Conservation (phyloP, 2,113 vertebrate genomes). For the Tauraco erythrolophus region DNA sequence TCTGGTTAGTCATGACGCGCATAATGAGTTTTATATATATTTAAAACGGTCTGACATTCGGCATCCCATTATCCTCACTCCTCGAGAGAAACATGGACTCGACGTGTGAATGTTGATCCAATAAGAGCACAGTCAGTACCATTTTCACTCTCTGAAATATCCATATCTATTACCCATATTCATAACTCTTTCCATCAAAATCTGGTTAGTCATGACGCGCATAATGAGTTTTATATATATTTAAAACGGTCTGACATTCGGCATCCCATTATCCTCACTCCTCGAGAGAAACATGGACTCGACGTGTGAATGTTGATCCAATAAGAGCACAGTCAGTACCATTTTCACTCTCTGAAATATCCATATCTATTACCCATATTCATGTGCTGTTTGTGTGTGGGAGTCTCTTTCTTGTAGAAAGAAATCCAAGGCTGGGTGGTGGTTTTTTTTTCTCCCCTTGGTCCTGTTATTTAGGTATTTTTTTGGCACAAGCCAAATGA, state of each 20-base stretch:
- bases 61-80: constrained; percentile 49
- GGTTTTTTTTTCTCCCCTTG: neutral
- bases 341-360: neutral
- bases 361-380: neutral
- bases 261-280: constrained; percentile 49
- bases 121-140: neutral
- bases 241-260: constrained; percentile 45
- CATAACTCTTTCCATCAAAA: neutral
- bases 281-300: neutral
- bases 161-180: neutral
- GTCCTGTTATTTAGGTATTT: neutral
- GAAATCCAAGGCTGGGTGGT: neutral
- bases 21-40: constrained; percentile 49
- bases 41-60: constrained; percentile 45
- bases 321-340: neutral
- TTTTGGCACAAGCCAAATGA: neutral
- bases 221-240: constrained; percentile 49
- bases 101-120: constrained; percentile 32
- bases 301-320: constrained; percentile 32
- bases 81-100: neutral
- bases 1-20: constrained; percentile 45
- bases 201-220: constrained; percentile 45
- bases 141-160: neutral
- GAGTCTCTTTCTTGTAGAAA: constrained; percentile 6
- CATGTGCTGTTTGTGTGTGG: constrained; percentile 16